Evolutionary conservation across 2,797 vertebrate species (phyloP), one percentile per base, ranked within the genome.

Genomic region (Xenopus petersii): DNA sequence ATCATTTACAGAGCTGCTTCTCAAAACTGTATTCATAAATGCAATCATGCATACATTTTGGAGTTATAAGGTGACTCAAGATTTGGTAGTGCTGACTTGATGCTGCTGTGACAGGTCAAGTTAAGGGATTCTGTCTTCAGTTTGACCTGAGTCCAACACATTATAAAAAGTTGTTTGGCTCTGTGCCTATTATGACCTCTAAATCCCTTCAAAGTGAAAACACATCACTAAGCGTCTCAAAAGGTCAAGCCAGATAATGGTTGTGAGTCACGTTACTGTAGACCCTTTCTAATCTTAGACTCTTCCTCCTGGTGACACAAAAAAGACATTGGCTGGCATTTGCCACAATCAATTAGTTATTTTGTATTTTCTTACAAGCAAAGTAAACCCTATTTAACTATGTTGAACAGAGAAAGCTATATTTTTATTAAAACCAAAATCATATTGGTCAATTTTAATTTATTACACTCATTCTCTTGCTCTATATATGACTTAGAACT

Each of bases 71-170:
- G 83, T 87, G 80, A 79, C 74, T 81, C 79, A 70, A 84, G 85
- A 81, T 77, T 81, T 88, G 82, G 84, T 56, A 81, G 86, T 64
- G 87, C 86, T 88, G 88, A 88, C 87, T 88, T 88, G 85, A 88
- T 85, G 86, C 80, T 80, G 85, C 81, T 87, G 82, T 85, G 87
- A 87, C 86, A 88, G 86, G 83, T 82, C 83, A 81, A 86, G 87
- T 87, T 83, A 84, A 88, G 87, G 86, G 86, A 88, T 84, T 82
- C 89, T 89, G 90, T 91, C 92, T 89, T 88, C 90, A 84, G 82
- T 74, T 84, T 83, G 83, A 88, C 88, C 90, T 89, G 92, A 86
- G 85, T 85, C 82, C 86, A 90, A 93, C 91, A 92, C 83, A 82
- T 84, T 89, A 91, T 87, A 84, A 84, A 88, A 89, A 89, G 85